These are phyloP conservation scores for Urocitellus parryii DNA, from an alignment of 2,113 vertebrate genomes.

Conservation along the genomic window DNA sequence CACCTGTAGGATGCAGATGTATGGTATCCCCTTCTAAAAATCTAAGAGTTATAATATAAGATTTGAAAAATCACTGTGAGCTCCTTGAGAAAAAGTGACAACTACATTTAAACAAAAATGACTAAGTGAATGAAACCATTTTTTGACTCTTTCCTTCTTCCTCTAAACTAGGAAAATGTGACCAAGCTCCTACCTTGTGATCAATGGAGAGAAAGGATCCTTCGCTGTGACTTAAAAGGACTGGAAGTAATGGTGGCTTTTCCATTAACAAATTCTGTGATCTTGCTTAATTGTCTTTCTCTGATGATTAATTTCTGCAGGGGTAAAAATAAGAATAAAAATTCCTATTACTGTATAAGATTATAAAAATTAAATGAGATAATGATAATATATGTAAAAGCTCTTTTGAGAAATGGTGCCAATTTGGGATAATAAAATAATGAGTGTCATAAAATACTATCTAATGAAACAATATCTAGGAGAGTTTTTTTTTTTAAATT, in stretches of 20 bases:
- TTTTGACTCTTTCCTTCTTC: neutral
- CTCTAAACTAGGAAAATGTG: neutral
- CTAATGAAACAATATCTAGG: neutral
- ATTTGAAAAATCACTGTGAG: neutral
- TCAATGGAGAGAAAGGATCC: accelerated
- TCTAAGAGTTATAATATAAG: neutral
- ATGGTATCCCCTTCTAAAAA: neutral
- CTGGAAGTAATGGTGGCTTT: neutral
- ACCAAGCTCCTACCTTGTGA: neutral
- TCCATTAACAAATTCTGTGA: neutral
- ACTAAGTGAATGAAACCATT: neutral
- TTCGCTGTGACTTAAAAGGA: neutral
- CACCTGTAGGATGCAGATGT: neutral
- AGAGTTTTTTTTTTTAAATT: neutral
- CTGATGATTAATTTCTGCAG: neutral
- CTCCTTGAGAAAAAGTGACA: neutral
- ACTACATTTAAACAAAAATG: neutral
- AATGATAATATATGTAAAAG: neutral
- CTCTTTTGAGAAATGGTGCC: neutral
- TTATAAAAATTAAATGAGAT: neutral
- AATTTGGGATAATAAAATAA: neutral
- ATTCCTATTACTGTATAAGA: neutral
- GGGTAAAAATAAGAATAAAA: neutral
- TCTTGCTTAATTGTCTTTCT: neutral
- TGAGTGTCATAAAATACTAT: neutral